phyloP scores from a whole-genome alignment of 2,888 invertebrate genomes.

The Caenorhabditis sp. region DNA sequence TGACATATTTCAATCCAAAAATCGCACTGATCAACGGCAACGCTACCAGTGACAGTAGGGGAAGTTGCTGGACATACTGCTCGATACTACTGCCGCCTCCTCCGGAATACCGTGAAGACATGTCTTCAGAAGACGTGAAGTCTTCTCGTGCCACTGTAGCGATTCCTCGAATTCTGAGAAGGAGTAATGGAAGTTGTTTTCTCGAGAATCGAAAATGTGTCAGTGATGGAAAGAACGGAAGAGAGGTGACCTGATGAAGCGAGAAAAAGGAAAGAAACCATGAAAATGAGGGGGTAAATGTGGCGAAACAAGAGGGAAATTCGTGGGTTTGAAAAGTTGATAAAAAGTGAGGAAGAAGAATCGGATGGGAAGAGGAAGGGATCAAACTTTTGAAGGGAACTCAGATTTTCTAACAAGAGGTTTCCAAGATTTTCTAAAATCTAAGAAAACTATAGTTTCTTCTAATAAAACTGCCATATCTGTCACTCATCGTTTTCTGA shows the following conservation, averaged over 20 bases:
- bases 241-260: conserved; percentile 42
- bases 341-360: conserved; percentile 35
- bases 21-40: conserved; percentile 69
- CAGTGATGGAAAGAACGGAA: conserved; percentile 33
- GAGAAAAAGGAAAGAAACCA: conserved; percentile 23
- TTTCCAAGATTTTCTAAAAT: no score
- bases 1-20: conserved; percentile 63
- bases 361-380: conserved; percentile 6
- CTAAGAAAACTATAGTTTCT: not conserved
- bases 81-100: conserved; percentile 45
- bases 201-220: conserved; percentile 37
- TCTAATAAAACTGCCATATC: not conserved
- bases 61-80: conserved; percentile 66
- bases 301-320: conserved; percentile 34
- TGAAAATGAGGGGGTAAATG: conserved; percentile 31
- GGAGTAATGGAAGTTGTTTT: conserved; percentile 31
- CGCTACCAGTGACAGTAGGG: conserved; percentile 64
- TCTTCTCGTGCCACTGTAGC: conserved; percentile 28
- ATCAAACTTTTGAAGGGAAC: not conserved
- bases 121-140: conserved; percentile 63
- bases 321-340: conserved; percentile 8
- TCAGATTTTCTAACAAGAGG: no score
- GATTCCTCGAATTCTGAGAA: conserved; percentile 24
- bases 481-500: conserved; percentile 21
- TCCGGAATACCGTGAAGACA: conserved; percentile 34